These are phyloP conservation scores for Eurytoma adleriae DNA, from an alignment of 2,888 invertebrate genomes.

Conservation along the genomic window DNA sequence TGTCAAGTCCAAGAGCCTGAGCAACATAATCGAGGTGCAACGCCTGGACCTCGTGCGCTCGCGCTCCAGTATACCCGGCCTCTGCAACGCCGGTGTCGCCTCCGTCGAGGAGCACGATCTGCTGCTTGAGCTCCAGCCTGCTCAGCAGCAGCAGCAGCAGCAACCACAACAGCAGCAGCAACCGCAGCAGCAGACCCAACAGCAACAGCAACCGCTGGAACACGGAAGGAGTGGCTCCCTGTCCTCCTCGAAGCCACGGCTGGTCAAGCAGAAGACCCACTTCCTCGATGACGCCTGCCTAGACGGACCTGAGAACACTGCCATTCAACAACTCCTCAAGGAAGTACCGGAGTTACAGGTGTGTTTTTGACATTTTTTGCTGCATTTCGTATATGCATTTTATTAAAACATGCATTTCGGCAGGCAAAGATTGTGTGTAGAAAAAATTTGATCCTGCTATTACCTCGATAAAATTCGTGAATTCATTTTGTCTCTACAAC, in stretches of 20 bases:
- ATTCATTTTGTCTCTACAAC: too few species aligned
- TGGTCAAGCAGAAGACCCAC: slow-evolving; percentile 92
- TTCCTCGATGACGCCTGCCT: slow-evolving; percentile 80
- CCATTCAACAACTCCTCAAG: slow-evolving; percentile 78
- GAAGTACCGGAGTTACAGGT: slow-evolving; percentile 80
- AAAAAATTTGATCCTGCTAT: too few species aligned
- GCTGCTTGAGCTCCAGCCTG: too few species aligned
- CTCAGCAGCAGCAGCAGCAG: neutral
- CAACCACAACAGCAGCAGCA: neutral
- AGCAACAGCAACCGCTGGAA: slow-evolving; percentile 25
- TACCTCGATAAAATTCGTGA: too few species aligned
- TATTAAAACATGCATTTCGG: too few species aligned
- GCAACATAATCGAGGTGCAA: slow-evolving; percentile 88
- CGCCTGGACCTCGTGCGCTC: slow-evolving; percentile 85
- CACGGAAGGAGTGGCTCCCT: slow-evolving; percentile 51
- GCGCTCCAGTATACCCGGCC: slow-evolving; percentile 81
- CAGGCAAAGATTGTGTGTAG: too few species aligned
- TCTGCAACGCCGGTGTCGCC: slow-evolving; percentile 55
- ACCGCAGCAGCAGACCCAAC: slow-evolving; percentile 43
- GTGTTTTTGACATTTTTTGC: neutral
- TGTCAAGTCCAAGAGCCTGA: slow-evolving; percentile 89
- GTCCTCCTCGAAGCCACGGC: slow-evolving; percentile 79
- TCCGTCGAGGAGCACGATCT: slow-evolving; percentile 58
- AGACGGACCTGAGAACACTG: slow-evolving; percentile 73
- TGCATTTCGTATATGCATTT: neutral